Evolutionary conservation across 2,888 invertebrate genomes (phyloP), one percentile per base, ranked within the genome.

Genomic region (Tipula lateralis): DNA sequence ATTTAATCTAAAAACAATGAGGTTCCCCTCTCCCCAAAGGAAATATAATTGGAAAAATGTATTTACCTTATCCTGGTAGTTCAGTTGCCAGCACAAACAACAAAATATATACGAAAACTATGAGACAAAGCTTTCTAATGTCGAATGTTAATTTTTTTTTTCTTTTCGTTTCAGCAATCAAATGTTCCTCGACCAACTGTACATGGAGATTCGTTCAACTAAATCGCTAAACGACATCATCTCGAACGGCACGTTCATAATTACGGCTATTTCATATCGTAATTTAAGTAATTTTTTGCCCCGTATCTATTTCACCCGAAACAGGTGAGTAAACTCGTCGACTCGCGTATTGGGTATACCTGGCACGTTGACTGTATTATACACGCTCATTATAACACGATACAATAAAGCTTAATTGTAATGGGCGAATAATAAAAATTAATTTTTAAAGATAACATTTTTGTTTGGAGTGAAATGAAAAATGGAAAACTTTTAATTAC

Each of bases 241-340:
- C 88, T 86, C 89, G 85, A 90, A 90, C 85, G 88, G 89, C 66
- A 90, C 89, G 85, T 88, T 90, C 86, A 89, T 90, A 84, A 89
- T 90, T 24, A 89, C 90, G 81, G 89, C 90, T 84, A 89, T 90
- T 85, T 89, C 90, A 19, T 90, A 90, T 85, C 89, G 89, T 86
- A 90, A 90, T 87, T 87, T 90, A 16, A 90, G 89, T 85, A 89
- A 88, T 86, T 90, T 90, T 87, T 86, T 90, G 39, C 90, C 90
- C 7, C 89, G 88, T 87, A 90, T 90, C 29, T 90, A 90, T 86
- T 90, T 89, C 85, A 88, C 89, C 1, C 89, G 89, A 83, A 89
- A 89, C 87, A 90, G 90, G 90, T 90, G 86, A 89, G 89, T 87
- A 34, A 81, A 29, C 29, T 81, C 29, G 12, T 36, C 12, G 9